Evolutionary conservation across 2,113 vertebrate genomes (phyloP), one percentile per base, ranked within the genome.

Genomic region (Heteronetta atricapilla): DNA sequence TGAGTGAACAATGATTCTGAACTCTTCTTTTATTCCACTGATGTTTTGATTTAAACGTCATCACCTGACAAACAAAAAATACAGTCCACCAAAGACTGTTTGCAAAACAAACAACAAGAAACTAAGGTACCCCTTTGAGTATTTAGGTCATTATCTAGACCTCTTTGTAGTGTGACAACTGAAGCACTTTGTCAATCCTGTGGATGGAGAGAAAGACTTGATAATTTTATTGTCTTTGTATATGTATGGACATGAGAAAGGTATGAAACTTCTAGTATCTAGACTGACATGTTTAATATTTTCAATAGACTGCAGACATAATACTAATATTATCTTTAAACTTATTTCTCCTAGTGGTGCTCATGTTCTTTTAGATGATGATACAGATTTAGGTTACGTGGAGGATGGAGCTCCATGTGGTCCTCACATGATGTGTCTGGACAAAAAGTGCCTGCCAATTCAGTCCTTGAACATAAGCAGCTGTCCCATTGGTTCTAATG

Each of bases 351-450:
- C 84, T 93, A 99, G 99, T 82, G 99, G 99, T 95, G 99, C 99
- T 93, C 99, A 99, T 34, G 98, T 99, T 91, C 98, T 99, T 94
- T 97, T 99, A 98, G 99, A 99, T 89, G 99, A 99, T 69, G 98
- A 99, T 55, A 99, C 99, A 6, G 99, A 99, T 97, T 97, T 99
- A 97, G 99, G 99, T 95, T 99, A 99, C 55, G 99, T 99, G 85
- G 99, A 99, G 96, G 99, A 99, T 95, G 99, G 99, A 93, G 98
- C 99, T 59, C 99, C 99, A 16, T 99, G 99, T 97, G 99, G 99
- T 96, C 99, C 99, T 75, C 99, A 99, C 25, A 99, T 99, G 99
- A 99, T 99, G 99, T 99, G 99, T 98, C 98, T 99, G 98, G 99
- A 99, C 97, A 98, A 95, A 95, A 99, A 99, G 97, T 99, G 99